Base-by-base conservation (phyloP, 2,113 vertebrate genomes). In the Eleginops maclovinus region DNA sequence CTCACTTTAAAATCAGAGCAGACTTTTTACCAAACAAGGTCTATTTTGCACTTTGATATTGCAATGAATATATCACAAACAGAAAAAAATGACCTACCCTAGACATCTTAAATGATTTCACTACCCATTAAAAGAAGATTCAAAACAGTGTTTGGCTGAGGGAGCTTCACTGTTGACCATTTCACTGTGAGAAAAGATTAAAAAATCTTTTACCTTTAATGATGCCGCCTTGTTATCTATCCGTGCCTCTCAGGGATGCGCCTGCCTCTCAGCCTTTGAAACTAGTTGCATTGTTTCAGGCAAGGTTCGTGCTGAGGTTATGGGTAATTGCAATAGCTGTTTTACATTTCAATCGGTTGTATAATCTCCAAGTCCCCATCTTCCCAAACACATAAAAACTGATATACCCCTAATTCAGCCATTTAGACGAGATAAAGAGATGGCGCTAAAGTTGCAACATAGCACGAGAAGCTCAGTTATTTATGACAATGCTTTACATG, bases 321-420 rank as follows among this genome's bases (percentile, higher is more conserved):
- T 93, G 89, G 84, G 82, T 92, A 94, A 93, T 92, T 92, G 89
- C 87, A 80, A 88, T 65, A 83, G 87, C 89, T 88, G 77, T 89
- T 94, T 93, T 92, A 91, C 91, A 93, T 93, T 93, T 93, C 87
- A 93, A 93, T 91, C 85, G 85, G 54, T 17, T 9, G 62, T 73
- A 72, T 89, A 90, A 91, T 89, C 87, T 91, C 72, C 71, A 75
- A 86, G 82, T 80, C 75, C 74, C 77, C 76, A 88, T 92, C 81
- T 88, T 90, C 54, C 49, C 74, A 64, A 83, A 74, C 75, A 92
- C 87, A 89, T 86, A 87, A 80, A 89, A 84, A 91, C 78, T 75
- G 84, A 89, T 89, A 92, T 82, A 68, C 87, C 74, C 77, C 63
- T 76, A 75, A 87, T 89, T 90, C 43, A 70, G 61, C 49, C 76